Percentiles rank a stretch among this genome's conserved stretches.
These are phyloP conservation scores for Propithecus coquereli DNA, from an alignment of 2,113 vertebrate genomes.

Conservation along the genomic window DNA sequence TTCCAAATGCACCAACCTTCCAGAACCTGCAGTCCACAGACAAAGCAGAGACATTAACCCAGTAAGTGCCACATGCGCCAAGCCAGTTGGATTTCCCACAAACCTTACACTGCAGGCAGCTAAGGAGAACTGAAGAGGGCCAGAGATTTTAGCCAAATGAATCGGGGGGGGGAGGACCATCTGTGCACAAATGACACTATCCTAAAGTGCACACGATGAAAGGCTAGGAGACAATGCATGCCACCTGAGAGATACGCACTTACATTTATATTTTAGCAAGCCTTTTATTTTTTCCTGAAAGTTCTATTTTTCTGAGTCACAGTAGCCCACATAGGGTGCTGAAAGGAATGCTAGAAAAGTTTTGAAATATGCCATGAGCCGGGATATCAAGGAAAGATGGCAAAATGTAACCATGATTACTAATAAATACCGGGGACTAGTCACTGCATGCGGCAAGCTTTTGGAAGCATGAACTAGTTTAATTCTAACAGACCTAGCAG, in stretches of 20 bases:
- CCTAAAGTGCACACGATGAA: not conserved
- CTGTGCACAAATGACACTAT: not conserved
- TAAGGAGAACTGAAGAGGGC: not conserved
- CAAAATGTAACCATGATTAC: not conserved
- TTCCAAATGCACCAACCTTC: not conserved
- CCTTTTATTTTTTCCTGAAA: constrained; percentile 6
- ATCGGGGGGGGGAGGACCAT: not conserved
- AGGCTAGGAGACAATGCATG: not conserved
- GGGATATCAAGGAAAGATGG: not conserved
- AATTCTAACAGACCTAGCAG: not conserved
- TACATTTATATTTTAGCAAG: not conserved
- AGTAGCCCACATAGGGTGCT: not conserved
- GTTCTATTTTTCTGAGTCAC: constrained; percentile 18
- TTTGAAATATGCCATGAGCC: not conserved
- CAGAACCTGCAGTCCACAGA: not conserved
- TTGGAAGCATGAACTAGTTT: not conserved
- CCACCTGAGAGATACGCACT: not conserved
- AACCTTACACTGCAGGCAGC: not conserved
- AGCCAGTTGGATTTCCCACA: not conserved
- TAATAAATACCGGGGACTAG: not conserved
- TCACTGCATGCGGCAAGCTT: not conserved
- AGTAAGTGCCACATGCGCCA: accelerated
- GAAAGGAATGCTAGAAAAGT: not conserved
- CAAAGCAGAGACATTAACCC: not conserved
- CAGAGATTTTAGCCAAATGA: not conserved